Conservation (phyloP, 2,113 vertebrate genomes). For the Grantiella picta region DNA sequence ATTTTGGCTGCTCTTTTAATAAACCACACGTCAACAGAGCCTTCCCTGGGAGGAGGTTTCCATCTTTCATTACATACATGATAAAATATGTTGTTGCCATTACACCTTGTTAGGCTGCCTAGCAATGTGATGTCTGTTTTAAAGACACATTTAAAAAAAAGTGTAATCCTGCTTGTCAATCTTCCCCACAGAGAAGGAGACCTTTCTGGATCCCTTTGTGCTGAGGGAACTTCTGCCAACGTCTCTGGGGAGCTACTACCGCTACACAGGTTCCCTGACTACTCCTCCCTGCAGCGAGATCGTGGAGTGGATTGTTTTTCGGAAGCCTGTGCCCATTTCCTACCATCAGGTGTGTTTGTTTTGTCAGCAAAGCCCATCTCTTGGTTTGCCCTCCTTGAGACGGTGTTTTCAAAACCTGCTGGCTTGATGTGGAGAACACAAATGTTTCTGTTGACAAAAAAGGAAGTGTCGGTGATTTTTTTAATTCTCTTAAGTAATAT, state of each 20-base stretch:
- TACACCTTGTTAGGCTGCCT: conserved; percentile 45
- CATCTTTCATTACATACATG: background rate
- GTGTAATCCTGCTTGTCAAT: conserved; percentile 38
- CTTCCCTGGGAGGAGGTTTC: background rate
- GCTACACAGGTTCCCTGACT: conserved; percentile 92
- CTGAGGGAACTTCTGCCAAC: conserved; percentile 89
- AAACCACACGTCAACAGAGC: background rate
- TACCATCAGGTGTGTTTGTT: conserved; percentile 85
- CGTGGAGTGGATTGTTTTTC: conserved; percentile 96
- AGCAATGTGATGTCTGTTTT: conserved; percentile 15
- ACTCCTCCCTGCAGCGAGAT: conserved; percentile 94
- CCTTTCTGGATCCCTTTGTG: conserved; percentile 93
- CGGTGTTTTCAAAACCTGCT: fast-evolving
- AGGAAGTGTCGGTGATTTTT: conserved; percentile 16
- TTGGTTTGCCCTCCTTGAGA: background rate
- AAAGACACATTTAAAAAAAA: background rate
- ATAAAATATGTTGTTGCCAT: conserved; percentile 36
- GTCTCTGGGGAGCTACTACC: conserved; percentile 89
- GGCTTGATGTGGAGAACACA: background rate
- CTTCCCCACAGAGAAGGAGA: conserved; percentile 89
- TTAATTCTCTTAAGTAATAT: conserved; percentile 5
- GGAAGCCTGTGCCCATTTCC: conserved; percentile 87
- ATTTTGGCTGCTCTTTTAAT: conserved; percentile 50
- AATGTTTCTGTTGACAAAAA: conserved; percentile 46
- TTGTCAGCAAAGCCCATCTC: background rate